Base-by-base conservation (phyloP, 2,113 vertebrate species). In the Leucoraja erinaceus region DNA sequence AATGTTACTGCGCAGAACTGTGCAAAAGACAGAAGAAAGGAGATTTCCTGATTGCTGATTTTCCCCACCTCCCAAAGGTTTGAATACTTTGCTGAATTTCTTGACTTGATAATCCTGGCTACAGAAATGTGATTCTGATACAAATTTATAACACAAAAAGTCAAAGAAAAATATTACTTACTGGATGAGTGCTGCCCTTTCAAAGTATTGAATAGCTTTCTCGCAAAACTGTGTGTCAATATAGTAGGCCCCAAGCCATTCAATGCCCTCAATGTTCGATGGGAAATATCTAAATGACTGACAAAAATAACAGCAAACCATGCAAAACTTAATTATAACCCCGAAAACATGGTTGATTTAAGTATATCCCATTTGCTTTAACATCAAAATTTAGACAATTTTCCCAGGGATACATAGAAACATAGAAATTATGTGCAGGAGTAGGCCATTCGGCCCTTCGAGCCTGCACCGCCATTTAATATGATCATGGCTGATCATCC, bases 131-230 rank as follows among this genome's bases (percentile, higher is more conserved):
- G 66, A 14, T 68, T 11, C 8, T 84, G 11, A 88, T 63, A 88
- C n/a, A 61, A 66, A n/a, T 70, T 22, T 38, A 66, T 16, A 20
- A 68, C 31, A 90, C 28, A 76, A 28, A 28, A 93, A 28, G 1
- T 61, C 14, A 78, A 93, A 93, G 28, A 76, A 54, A 93, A 93
- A 68, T 94, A 78, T 70, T 93, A 98, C 99, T 98, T 96, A 99
- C 99, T 98, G 98, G 95, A 99, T 98, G 81, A 99, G 97, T 9
- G 97, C 97, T 93, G 99, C 99, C 97, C 99, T 98, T 94, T 99
- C 98, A 96, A 99, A 99, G 95, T 99, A 99, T 94, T 98, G 98
- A 95, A 99, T 98, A 94, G 99, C 99, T 96, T 99, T 99, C 96
- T 99, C 98, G 96, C 97, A 99, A 96, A 99, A 99, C 94, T 99